phyloP scores from a whole-genome alignment of 37 sponge, comb jelly and placozoan genomes.

The Haliclona indistincta region DNA sequence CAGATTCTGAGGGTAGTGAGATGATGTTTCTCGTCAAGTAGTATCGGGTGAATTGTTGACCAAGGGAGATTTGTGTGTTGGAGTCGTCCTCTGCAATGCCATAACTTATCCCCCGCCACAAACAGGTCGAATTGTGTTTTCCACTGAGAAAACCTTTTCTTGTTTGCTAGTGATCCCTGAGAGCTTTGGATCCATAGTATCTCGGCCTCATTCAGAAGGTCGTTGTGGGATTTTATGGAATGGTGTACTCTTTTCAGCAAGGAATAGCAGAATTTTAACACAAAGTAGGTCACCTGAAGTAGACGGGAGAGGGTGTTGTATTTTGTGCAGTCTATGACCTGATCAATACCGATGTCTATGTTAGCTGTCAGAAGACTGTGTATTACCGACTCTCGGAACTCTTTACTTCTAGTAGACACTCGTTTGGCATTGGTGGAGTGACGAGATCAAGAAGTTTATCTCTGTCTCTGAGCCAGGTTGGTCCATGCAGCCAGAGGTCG shows the following conservation, averaged over 20 bases:
- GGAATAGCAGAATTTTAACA: too few relatives aligned
- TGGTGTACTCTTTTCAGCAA: too few relatives aligned
- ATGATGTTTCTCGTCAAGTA: constrained; percentile 8
- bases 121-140: constrained; percentile 7
- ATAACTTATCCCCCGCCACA: neutral
- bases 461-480: constrained; percentile 1
- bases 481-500: constrained; percentile 17
- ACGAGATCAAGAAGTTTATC: neutral
- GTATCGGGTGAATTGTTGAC: constrained; percentile 4
- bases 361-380: constrained; percentile 5
- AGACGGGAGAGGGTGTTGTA: constrained; percentile 17
- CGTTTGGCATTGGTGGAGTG: constrained; percentile 4
- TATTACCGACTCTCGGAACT: neutral
- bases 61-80: constrained; percentile 13
- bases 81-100: constrained; percentile 28
- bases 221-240: too few relatives aligned
- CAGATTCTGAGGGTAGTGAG: constrained; percentile 13
- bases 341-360: neutral
- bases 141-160: constrained; percentile 4
- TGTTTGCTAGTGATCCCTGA: constrained; percentile 8
- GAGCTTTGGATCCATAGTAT: constrained; percentile 24
- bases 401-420: constrained; percentile 13
- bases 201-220: constrained; percentile 25
- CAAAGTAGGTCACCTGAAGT: constrained; percentile 3
- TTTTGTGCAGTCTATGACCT: neutral